Conservation (phyloP, 1,140 invertebrate species). For the Micrasema longulum region DNA sequence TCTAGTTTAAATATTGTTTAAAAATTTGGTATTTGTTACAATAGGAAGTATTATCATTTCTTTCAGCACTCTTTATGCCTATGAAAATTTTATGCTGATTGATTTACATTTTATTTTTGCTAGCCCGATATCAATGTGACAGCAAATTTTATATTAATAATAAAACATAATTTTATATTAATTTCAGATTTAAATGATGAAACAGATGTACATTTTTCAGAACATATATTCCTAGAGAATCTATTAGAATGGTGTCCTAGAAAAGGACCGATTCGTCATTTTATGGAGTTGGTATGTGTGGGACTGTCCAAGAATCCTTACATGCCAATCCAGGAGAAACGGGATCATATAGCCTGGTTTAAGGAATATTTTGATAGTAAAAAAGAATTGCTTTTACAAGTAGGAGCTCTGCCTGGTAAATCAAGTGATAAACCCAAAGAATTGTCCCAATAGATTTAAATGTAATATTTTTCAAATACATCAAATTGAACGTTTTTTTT, state of each 20-base stretch:
- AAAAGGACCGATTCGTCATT: slow-evolving; percentile 90
- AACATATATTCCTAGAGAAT: slow-evolving; percentile 93
- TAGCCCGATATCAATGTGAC: too few species aligned
- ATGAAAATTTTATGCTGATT: too few species aligned
- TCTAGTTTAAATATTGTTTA: too few species aligned
- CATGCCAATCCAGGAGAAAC: slow-evolving; percentile 88
- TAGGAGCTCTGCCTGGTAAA: slow-evolving; percentile 62
- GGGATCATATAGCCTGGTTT: slow-evolving; percentile 93
- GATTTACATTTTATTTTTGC: too few species aligned
- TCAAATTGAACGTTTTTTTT: too few species aligned
- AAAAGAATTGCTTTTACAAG: slow-evolving; percentile 77
- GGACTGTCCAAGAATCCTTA: slow-evolving; percentile 96
- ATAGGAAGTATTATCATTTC: too few species aligned
- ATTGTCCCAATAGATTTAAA: slow-evolving; percentile 17
- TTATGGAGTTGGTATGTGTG: slow-evolving; percentile 95
- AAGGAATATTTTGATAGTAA: slow-evolving; percentile 90
- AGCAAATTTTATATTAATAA: too few species aligned
- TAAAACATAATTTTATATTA: too few species aligned
- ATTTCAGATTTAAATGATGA: slow-evolving; percentile 83
- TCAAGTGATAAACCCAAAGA: slow-evolving; percentile 25
- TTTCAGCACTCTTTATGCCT: too few species aligned
- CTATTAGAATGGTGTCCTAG: slow-evolving; percentile 92
- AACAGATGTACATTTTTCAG: slow-evolving; percentile 83
- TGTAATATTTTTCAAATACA: too few species aligned
- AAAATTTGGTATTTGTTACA: too few species aligned